These are phyloP conservation scores for Agonopterix alstromeriana DNA, from an alignment of 2,888 invertebrate species.

Conservation along the genomic window DNA sequence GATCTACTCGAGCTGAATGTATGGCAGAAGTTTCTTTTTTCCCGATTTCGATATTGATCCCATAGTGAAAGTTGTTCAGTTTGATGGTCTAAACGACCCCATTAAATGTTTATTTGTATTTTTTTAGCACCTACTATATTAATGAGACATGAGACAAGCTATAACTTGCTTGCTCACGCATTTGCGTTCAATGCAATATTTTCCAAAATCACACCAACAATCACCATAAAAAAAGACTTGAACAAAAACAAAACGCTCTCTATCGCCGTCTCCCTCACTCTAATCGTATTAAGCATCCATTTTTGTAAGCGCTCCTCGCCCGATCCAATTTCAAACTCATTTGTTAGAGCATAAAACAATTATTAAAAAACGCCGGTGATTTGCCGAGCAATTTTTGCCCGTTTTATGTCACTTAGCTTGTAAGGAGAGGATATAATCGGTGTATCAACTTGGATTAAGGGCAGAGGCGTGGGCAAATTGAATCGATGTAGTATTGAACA, in stretches of 20 bases:
- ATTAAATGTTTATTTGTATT: no score
- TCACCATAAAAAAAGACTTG: constrained; percentile 8
- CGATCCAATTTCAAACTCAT: constrained; percentile 83
- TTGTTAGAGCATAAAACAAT: constrained; percentile 78
- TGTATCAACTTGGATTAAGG: not conserved
- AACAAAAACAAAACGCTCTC: constrained; percentile 11
- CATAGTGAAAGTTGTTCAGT: no score
- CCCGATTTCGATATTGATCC: no score
- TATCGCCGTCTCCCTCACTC: constrained; percentile 61
- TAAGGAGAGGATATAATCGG: not conserved
- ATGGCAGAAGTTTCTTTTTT: no score
- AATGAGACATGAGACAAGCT: no score
- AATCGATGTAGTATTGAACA: not conserved
- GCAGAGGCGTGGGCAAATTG: not conserved
- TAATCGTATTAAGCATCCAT: constrained; percentile 82
- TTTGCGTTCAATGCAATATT: no score
- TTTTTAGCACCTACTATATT: no score
- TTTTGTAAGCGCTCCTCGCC: constrained; percentile 77
- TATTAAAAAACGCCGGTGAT: constrained; percentile 75
- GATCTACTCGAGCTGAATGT: no score
- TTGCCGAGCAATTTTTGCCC: constrained; percentile 63
- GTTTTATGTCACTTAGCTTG: constrained; percentile 56
- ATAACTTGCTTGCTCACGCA: no score
- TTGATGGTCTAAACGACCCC: no score
- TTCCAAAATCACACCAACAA: constrained; percentile 12